Evolutionary conservation across 2,888 invertebrate genomes (phyloP).

Genomic region (Girardia tigrina): DNA sequence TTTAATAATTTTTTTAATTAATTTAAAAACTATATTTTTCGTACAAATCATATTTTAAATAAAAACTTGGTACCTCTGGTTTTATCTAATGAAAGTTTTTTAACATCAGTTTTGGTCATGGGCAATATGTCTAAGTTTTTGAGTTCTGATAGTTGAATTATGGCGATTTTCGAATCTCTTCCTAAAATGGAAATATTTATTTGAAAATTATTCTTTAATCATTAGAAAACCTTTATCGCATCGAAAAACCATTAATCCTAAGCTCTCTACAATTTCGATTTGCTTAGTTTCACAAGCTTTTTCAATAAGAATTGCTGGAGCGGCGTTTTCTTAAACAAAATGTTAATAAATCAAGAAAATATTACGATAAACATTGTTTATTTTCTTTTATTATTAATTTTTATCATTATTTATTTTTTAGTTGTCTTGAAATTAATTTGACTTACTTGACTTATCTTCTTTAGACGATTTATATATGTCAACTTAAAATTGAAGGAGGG

Average conservation of each 20-base stretch:
- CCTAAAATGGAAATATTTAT: slow-evolving; percentile 43
- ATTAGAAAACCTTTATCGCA: slow-evolving; percentile 56
- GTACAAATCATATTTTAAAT: no score
- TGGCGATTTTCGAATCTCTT: slow-evolving; percentile 57
- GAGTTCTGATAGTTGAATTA: slow-evolving; percentile 63
- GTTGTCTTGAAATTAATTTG: no score
- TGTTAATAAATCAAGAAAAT: not conserved
- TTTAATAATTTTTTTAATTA: no score
- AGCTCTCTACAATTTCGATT: slow-evolving; percentile 61
- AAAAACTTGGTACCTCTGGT: no score
- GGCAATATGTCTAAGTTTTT: slow-evolving; percentile 37
- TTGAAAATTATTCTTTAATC: slow-evolving; percentile 39
- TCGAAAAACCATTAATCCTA: slow-evolving; percentile 60
- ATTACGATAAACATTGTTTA: no score
- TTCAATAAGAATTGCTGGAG: slow-evolving; percentile 60
- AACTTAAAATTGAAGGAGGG: no score
- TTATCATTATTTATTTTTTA: no score
- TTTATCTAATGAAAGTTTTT: slow-evolving; percentile 65
- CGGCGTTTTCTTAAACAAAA: slow-evolving; percentile 56
- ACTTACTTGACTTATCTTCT: no score
- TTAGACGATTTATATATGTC: no score
- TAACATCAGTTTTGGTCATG: slow-evolving; percentile 56
- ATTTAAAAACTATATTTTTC: no score
- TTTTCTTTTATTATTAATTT: no score
- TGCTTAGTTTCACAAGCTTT: slow-evolving; percentile 60